Evolutionary conservation across 2,113 vertebrate genomes (phyloP).

Genomic region (Patagioenas fasciata): DNA sequence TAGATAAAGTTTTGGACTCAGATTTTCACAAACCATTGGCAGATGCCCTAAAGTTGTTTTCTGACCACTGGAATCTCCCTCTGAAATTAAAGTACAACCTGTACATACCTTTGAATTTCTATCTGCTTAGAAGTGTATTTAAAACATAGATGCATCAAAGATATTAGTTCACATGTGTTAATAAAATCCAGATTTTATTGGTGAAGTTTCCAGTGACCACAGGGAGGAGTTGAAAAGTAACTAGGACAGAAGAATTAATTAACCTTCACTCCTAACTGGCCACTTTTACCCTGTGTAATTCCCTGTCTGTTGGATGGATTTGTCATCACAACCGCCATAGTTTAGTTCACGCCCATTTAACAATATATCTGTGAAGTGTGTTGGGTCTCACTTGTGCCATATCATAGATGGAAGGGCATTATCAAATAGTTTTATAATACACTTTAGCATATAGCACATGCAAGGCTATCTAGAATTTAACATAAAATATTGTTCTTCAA

Average conservation of each 20-base stretch:
- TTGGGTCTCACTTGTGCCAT: background rate
- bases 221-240: background rate
- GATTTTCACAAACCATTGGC: background rate
- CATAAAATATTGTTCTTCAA: background rate
- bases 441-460: background rate
- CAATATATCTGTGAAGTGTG: background rate
- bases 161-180: background rate
- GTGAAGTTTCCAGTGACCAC: background rate
- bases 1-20: background rate
- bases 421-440: background rate
- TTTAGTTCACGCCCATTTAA: background rate
- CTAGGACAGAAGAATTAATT: background rate
- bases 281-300: background rate
- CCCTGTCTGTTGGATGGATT: background rate
- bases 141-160: background rate
- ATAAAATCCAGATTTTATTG: background rate
- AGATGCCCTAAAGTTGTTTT: background rate
- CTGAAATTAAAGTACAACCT: background rate
- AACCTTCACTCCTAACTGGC: background rate
- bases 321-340: background rate
- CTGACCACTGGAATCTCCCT: background rate
- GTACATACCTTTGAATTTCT: background rate
- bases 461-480: background rate
- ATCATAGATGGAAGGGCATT: background rate
- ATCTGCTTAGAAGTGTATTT: background rate